Evolutionary conservation across 2,888 invertebrate species (phyloP), one percentile per base, ranked within the genome.

Genomic region (Pollenia griseotomentosa): DNA sequence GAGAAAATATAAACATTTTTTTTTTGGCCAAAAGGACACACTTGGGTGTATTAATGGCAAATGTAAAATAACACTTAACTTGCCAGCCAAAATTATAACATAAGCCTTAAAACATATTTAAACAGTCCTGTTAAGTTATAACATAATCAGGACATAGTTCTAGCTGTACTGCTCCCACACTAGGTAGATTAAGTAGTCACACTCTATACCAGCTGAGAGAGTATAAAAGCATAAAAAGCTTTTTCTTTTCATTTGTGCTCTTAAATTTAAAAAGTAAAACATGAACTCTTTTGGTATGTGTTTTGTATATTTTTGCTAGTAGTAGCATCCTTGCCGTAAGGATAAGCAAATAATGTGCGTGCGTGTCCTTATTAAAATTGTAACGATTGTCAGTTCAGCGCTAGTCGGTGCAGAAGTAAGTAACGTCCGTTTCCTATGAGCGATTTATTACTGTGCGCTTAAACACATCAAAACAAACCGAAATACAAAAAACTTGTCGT

Each of bases 361-460:
- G 74, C 86, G 87, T 89, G 87, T 75, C 88, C 79, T 88, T 81
- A 73, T 73, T 83, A 85, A 81, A 85, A 61, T 82, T 87, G 74
- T 86, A 87, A 78, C 79, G 73, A 89, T 88, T 89, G 89, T 90
- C 87, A 89, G 89, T 89, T 88, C 89, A 87, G 81, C 85, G 88
- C 89, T 88, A 89, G 88, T 88, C 88, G 89, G 90, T 90, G 89
- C 74, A 87, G 86, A 42, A 89, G 88, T 61, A 88, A 89, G 89
- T 90, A 89, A 89, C 74, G 87, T 83, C 85, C 70, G 85, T 83
- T 85, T 81, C 74, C 88, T 75, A 78, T 40, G 46, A 82, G 40
- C 78, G 55, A 74, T 74, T 80, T 55, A 80, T 85, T 83, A 74
- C 61, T 63, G 68, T 83, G 70, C 74, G 55, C 46, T 63, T 61